phyloP scores from a whole-genome alignment of 2,113 vertebrate species.

The Ochotona princeps region DNA sequence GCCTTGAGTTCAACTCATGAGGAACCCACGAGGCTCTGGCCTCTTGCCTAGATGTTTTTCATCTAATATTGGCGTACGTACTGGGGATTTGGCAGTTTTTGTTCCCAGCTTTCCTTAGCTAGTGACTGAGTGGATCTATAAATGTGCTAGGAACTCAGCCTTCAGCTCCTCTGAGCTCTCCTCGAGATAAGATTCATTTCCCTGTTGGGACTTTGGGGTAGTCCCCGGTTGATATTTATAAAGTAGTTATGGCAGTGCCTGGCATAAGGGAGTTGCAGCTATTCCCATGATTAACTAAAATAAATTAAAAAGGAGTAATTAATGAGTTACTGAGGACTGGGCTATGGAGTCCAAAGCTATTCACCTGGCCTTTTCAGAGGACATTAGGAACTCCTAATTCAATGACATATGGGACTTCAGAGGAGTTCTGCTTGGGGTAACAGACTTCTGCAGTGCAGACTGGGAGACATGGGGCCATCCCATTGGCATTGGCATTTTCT shows the following conservation, averaged over 20 bases:
- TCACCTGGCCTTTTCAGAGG: not conserved
- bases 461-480: not conserved
- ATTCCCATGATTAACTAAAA: constrained; percentile 46
- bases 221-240: not conserved
- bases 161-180: not conserved
- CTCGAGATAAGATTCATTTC: not conserved
- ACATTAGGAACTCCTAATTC: not conserved
- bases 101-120: not conserved
- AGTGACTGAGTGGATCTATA: not conserved
- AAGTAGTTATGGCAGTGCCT: constrained; percentile 5
- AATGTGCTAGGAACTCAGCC: not conserved
- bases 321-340: not conserved
- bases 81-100: not conserved
- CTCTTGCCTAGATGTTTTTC: not conserved
- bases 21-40: not conserved
- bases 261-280: not conserved
- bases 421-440: not conserved
- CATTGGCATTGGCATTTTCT: not conserved
- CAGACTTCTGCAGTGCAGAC: not conserved
- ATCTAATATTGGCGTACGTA: not conserved
- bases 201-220: not conserved
- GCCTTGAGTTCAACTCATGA: not conserved
- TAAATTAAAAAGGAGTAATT: constrained; percentile 55
- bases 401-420: not conserved
- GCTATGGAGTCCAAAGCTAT: not conserved